Conservation (phyloP, 37 sponge, comb jelly and placozoan genomes). For the Bolinopsis microptera region DNA sequence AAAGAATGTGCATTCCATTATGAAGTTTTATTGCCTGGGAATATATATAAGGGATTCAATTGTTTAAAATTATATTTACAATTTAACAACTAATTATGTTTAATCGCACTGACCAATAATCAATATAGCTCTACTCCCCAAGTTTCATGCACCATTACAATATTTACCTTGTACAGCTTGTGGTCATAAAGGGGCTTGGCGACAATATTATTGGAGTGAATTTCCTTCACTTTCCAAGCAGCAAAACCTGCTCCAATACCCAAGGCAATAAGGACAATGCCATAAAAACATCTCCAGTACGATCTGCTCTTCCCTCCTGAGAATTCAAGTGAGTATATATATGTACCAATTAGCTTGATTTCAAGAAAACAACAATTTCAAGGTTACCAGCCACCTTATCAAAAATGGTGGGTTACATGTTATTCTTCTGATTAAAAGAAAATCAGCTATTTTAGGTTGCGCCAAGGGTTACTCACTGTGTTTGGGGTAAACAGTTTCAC, state of each 20-base stretch:
- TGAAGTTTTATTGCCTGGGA: not conserved
- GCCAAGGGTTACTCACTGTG: not conserved
- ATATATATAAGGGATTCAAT: not conserved
- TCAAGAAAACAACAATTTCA: not conserved
- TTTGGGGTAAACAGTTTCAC: not conserved
- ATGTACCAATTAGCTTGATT: not conserved
- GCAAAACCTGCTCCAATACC: not conserved
- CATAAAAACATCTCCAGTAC: not conserved
- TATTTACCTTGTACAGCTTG: conserved; percentile 14
- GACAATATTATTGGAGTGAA: not conserved
- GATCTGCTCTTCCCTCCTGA: not conserved
- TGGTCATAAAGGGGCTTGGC: conserved; percentile 34
- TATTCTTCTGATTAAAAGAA: too few species aligned
- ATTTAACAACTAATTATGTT: too few species aligned
- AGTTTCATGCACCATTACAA: too few species aligned
- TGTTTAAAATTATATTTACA: not conserved
- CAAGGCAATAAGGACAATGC: not conserved
- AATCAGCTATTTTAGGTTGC: too few species aligned
- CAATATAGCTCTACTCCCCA: not conserved
- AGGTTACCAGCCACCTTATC: too few species aligned
- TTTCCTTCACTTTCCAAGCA: not conserved
- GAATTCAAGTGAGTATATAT: not conserved
- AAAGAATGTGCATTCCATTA: not conserved
- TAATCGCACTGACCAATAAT: not conserved
- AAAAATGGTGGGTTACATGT: too few species aligned